Base-by-base conservation (phyloP, 2,113 vertebrate genomes). In the Gallinago media region DNA sequence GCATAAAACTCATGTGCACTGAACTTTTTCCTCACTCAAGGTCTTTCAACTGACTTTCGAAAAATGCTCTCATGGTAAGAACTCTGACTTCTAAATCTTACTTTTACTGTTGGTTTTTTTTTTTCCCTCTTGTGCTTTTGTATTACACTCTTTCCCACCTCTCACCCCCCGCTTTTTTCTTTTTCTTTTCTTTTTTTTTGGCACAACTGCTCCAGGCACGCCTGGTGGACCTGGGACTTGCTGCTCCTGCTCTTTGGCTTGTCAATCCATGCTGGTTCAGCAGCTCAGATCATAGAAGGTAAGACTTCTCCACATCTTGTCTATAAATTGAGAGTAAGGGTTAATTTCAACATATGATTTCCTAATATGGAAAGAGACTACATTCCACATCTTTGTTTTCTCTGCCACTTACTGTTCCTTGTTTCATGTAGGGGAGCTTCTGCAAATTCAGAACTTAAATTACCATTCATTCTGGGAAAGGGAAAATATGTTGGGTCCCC, bases 211-310 rank as follows among this genome's bases (percentile, higher is more conserved):
- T 97, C 86, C 92, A 98, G 97, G 77, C 94, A 88, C 11, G 63
- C 54, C 68, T 78, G 88, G 74, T 84, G 90, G 94, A 96, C 94
- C 85, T 90, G 95, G 96, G 79, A 92, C 55, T 94, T 96, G 85
- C 67, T 71, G 17, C 80, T 96, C 4, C 79, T 96, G 68, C 68
- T 97, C 34, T 74, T 94, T 76, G 91, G 77, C 52, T 97, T 96
- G 34, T 93, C 94, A 92, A n/a, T 96, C 85, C 93, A 20, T 42
- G 70, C 62, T 38, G 85, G 91, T 40, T 86, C 92, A 73, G 81
- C 95, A 61, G 89, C 97, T 84, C 94, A 97, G 92, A 92, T 97
- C 77, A 97, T 97, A 85, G 97, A 98, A 97, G 97, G 97, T 98
- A 98, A 98, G 97, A 75, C 27, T 80, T 65, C 63, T 91, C 44